Conservation (phyloP, 1,140 invertebrate genomes). For the Calycopis cecrops region DNA sequence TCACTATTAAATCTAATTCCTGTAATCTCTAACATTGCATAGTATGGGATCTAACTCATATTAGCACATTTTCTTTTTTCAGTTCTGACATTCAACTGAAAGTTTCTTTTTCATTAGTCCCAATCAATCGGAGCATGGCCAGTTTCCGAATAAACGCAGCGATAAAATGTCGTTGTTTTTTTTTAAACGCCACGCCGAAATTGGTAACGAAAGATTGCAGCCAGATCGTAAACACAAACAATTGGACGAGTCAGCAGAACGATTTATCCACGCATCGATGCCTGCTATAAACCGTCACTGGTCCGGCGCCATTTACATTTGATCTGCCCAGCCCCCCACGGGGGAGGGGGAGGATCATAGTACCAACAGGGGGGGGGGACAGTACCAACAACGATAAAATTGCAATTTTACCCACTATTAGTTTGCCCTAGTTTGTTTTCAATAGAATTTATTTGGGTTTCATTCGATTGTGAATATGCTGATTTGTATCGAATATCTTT, state of each 20-base stretch:
- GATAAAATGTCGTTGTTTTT: constrained; percentile 1
- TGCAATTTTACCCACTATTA: constrained; percentile 23
- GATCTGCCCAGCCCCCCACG: background rate
- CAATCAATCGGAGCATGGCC: no score
- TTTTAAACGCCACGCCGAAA: constrained; percentile 7
- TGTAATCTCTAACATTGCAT: no score
- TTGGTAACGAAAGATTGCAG: constrained; percentile 18
- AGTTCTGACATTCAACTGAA: no score
- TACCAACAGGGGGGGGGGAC: no score
- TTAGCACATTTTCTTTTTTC: no score
- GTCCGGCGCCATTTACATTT: constrained; percentile 17
- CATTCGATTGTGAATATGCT: constrained; percentile 10
- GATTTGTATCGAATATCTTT: constrained; percentile 9
- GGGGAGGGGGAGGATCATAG: no score
- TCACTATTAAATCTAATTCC: no score
- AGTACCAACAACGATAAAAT: constrained; percentile 15
- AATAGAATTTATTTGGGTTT: constrained; percentile 19
- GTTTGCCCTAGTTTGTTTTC: constrained; percentile 19
- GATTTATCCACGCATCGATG: constrained; percentile 17
- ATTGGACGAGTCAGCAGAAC: constrained; percentile 17
- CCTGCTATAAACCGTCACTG: constrained; percentile 19
- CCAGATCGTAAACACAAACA: constrained; percentile 18
- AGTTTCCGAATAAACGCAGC: background rate
- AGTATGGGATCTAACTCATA: no score
- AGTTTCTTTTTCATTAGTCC: no score